A percentile compares a stretch with the other conserved stretches of the same genome.
Evolutionary conservation across 2,113 vertebrate species (phyloP).

Genomic region (mouse (Mus musculus)): GRCm39 chr17:84537001-84537500

Average conservation of each 20-base stretch:
- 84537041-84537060: background rate
- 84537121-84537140: rapidly evolving
- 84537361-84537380: background rate
- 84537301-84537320: background rate
- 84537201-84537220: slow-evolving; percentile 88
- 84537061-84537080: background rate
- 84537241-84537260: slow-evolving; percentile 86
- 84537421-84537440: background rate
- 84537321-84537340: slow-evolving; percentile 7
- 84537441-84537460: background rate
- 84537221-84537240: slow-evolving; percentile 82
- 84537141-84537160: background rate
- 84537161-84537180: slow-evolving; percentile 89
- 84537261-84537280: slow-evolving; percentile 87
- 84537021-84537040: slow-evolving; percentile 15
- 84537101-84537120: background rate
- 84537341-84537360: background rate
- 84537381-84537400: slow-evolving; percentile 16
- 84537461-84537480: background rate
- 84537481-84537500: background rate
- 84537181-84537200: slow-evolving; percentile 87
- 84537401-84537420: background rate
- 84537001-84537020: background rate
- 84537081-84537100: background rate
- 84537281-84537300: slow-evolving; percentile 89